phyloP scores from a whole-genome alignment of 2,888 invertebrate genomes.

The Leuctra nigra region DNA sequence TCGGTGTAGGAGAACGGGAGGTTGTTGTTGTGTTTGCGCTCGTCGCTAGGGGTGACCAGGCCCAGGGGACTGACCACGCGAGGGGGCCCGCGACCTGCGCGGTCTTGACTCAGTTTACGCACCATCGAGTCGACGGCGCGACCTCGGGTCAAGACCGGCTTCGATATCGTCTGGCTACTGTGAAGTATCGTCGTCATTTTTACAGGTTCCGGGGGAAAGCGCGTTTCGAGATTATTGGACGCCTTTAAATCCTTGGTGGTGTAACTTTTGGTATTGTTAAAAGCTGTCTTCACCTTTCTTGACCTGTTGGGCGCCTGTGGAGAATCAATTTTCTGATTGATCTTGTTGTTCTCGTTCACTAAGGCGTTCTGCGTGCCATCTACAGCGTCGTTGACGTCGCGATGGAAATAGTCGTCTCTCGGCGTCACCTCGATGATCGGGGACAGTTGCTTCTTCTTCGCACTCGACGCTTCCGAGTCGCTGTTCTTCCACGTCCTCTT shows the following conservation, averaged over 20 bases:
- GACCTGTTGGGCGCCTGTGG: background rate
- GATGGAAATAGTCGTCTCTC: constrained; percentile 57
- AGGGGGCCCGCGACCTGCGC: constrained; percentile 21
- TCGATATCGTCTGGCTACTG: constrained; percentile 33
- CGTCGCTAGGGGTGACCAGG: constrained; percentile 51
- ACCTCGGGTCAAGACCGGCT: constrained; percentile 47
- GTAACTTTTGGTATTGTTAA: no score
- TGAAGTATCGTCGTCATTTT: constrained; percentile 36
- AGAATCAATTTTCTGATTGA: constrained; percentile 25
- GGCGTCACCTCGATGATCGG: constrained; percentile 74
- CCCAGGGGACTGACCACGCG: constrained; percentile 21
- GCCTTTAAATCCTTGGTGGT: background rate
- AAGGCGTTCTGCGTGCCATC: constrained; percentile 25
- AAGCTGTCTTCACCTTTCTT: background rate
- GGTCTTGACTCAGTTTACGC: constrained; percentile 52
- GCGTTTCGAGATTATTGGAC: background rate
- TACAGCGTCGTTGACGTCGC: constrained; percentile 36
- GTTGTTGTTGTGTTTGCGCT: constrained; percentile 60
- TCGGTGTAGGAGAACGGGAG: constrained; percentile 76
- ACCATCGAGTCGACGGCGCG: constrained; percentile 72
- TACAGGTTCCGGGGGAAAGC: background rate
- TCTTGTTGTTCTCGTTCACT: constrained; percentile 34
- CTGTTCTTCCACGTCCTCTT: constrained; percentile 45
- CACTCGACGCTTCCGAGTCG: constrained; percentile 31
- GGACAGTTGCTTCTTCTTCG: constrained; percentile 61